Base-by-base conservation (phyloP, 2,888 invertebrate genomes). In the Melanchra persicariae region DNA sequence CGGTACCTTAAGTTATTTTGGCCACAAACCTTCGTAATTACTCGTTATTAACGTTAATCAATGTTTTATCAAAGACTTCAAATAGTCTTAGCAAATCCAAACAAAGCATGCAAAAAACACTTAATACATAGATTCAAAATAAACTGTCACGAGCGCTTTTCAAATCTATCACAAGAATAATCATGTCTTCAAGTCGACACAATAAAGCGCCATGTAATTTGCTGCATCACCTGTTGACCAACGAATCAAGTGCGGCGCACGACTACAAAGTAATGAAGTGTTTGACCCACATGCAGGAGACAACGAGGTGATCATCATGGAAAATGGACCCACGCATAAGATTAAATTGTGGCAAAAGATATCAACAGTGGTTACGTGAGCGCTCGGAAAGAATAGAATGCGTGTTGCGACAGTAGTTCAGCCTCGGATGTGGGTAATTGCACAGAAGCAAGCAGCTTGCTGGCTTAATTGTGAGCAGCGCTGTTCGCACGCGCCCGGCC, bases 341-440 rank as follows among this genome's bases (percentile, higher is more conserved):
- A 83, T 82, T 70, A 74, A 79, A 85, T 83, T 86, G 87, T 87
- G 85, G 82, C 86, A 85, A 89, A 87, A 88, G 87, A 89, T 89
- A 88, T 87, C 74, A 73, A 82, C 83, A 77, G 80, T 78, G 81
- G 89, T 94, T 95, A 93, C 93, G 92, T 93, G 92, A 93, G 78
- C 89, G 82, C 85, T 84, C 87, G 81, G 84, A 91, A 91, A 93
- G 89, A 93, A 93, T 92, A 92, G 91, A 92, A 93, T 90, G 91
- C 85, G 86, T 90, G 91, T 93, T 93, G 91, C 93, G 90, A 93
- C 91, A 93, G 87, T 79, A 81, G 89, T 87, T 88, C 91, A 93
- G 87, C 92, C 92, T 93, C 93, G 93, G 91, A 92, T 92, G 90
- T 91, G 83, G 89, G 88, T 91, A 92, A 93, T 91, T 90, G 87